Conservation (phyloP, 2,888 invertebrate species). For the Hoplodrina blanda region DNA sequence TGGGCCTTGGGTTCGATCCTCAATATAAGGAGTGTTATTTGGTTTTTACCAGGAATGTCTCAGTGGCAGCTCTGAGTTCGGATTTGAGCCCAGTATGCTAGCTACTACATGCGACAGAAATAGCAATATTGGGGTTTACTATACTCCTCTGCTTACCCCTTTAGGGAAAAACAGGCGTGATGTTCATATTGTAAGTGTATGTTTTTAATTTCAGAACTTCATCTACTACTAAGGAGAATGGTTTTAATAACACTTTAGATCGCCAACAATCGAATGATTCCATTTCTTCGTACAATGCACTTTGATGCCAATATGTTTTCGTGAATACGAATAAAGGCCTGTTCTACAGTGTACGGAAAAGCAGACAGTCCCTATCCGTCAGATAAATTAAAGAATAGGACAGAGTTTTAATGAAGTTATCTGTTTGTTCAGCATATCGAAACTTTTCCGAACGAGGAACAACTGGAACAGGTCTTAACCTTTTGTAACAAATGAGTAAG, state of each 20-base stretch:
- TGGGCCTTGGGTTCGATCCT: no score
- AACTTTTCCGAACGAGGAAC: neutral
- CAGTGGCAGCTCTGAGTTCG: no score
- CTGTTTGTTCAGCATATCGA: neutral
- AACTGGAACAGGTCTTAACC: neutral
- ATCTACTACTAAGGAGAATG: constrained; percentile 81
- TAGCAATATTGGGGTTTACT: neutral
- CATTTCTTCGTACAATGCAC: constrained; percentile 77
- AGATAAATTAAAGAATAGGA: neutral
- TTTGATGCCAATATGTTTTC: constrained; percentile 66
- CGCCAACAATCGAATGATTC: constrained; percentile 78
- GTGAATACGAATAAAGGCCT: neutral
- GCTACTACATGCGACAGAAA: no score
- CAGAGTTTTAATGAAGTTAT: neutral
- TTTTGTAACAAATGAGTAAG: constrained; percentile 28
- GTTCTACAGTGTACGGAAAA: neutral
- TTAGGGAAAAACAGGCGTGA: neutral
- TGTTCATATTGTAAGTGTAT: neutral
- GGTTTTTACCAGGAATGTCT: no score
- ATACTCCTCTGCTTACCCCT: neutral
- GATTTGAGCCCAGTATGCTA: no score
- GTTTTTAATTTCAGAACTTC: constrained; percentile 77
- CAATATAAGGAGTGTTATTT: no score
- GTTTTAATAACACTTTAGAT: constrained; percentile 72
- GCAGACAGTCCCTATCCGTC: neutral